Evolutionary conservation across 37 sponge, comb jelly and placozoan genomes (phyloP).

Genomic region (Mnemiopsis leidyi): DNA sequence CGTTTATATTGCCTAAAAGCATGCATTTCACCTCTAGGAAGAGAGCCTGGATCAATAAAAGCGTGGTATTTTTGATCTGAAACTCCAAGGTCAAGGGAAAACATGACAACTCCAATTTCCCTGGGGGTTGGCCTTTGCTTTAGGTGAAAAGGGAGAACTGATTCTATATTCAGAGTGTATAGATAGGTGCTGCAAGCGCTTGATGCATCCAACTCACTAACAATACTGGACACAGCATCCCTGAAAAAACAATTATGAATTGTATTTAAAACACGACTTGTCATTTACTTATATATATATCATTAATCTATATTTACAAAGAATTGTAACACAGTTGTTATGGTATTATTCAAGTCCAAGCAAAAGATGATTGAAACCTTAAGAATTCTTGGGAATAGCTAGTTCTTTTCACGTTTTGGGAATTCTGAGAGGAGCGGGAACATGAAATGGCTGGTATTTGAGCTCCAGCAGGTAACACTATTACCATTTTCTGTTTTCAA

Average conservation of each 20-base stretch:
- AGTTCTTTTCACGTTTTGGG: too few species aligned
- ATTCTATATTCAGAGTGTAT: not conserved
- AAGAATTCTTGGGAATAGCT: too few species aligned
- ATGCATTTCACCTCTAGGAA: constrained; percentile 7
- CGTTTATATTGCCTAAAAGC: too few species aligned
- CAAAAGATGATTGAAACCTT: too few species aligned
- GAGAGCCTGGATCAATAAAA: not conserved
- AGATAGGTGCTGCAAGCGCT: not conserved
- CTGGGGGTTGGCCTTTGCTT: not conserved
- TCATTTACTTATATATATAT: too few species aligned
- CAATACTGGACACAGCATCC: not conserved
- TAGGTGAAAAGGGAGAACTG: not conserved
- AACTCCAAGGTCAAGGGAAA: not conserved
- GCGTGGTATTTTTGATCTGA: not conserved
- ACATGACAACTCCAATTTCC: not conserved
- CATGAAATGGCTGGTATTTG: too few species aligned
- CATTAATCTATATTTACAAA: too few species aligned
- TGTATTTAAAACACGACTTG: not conserved
- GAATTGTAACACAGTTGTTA: too few species aligned
- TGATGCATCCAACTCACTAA: not conserved
- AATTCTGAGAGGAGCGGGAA: too few species aligned
- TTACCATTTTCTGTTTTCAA: too few species aligned
- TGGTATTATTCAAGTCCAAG: too few species aligned
- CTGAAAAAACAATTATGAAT: not conserved
- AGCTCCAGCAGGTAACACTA: too few species aligned